Base-by-base conservation (phyloP, 2,888 invertebrate species). In the Morpho deidamia region DNA sequence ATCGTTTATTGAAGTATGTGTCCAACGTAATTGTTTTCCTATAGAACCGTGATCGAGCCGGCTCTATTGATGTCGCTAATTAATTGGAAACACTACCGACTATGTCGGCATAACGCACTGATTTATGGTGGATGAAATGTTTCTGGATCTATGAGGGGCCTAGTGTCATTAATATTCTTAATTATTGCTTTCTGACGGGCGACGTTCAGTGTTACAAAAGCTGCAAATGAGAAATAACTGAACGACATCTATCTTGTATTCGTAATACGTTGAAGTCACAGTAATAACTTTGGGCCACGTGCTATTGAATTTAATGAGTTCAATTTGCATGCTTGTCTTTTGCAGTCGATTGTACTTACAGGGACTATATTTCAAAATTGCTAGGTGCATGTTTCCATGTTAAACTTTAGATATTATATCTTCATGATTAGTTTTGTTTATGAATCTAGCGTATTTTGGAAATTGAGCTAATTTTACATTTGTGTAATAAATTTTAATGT, bases 31-130 rank as follows among this genome's bases (percentile, higher is more conserved):
- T 49, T 37, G 49, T 49, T 49, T 42, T 42, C 35, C 14, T 37
- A 42, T 42, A 14, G 50, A 11, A 23, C 38, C 71, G 69, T 69
- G 69, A 71, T 68, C 68, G 68, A 64, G 64, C 68, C 72, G 76
- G 73, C 67, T 68, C 69, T 70, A 77, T 80, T 83, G 82, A 83
- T 75, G 77, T 74, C 44, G 63, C 71, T 83, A 83, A 86, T 83
- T 83, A 80, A 84, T 83, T 74, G 76, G 74, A 75, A 75, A 72
- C 74, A 78, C 70, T 74, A 76, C 75, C 62, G 72, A 64, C 69
- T 69, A 68, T 72, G 77, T 71, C 76, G 70, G 74, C 62, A 68
- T 68, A 74, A 71, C 63, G 62, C 57, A 64, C 72, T 81, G 82
- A 84, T 83, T 83, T 78, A 83, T 81, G 65, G 68, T 68, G 65